Evolutionary conservation across 2,797 vertebrate genomes (phyloP), one percentile per base, ranked within the genome.

Genomic region (Falco berigora): DNA sequence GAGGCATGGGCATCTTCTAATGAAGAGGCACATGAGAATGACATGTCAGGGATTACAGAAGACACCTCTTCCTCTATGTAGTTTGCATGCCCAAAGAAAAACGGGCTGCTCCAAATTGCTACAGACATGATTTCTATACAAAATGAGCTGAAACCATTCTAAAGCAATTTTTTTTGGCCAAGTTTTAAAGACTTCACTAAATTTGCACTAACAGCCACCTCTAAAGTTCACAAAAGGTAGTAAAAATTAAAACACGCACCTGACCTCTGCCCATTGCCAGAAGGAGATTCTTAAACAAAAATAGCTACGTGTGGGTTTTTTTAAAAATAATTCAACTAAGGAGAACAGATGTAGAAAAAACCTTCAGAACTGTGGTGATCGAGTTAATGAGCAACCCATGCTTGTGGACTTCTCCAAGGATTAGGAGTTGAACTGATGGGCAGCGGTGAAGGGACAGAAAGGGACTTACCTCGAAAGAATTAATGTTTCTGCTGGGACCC

Each of bases 331-430:
- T 42, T 68, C 36, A 71, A 21, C 17, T 36, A 55, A 28, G 20
- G 47, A 46, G 8, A 89, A 56, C 1, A 8, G 46, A 44, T 27
- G 5, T 38, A 30, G 30, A 58, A 44, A 52, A 84, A 42, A 2
- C 30, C 11, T 9, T 72, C 12, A 28, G 25, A 88, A 74, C 9
- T 24, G 19, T 10, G 17, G 17, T 4, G 20, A 3, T 22, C 3
- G 44, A 25, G 32, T 30, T n/a, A 30, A 72, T 0, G 2, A 5
- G 6, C 47, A 66, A 30, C 4, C 52, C 58, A 1, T 0, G 2
- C 8, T n/a, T 25, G n/a, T 18, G 59, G 47, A 14, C 6, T 1
- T 78, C 50, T 81, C n/a, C 25, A 46, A 2, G 23, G 58, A 24
- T 22, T 32, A 25, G 24, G 55, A 64, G 6, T 3, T 21, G 21